Conservation (phyloP, 2,113 vertebrate genomes). For the Beaufortia kweichowensis region DNA sequence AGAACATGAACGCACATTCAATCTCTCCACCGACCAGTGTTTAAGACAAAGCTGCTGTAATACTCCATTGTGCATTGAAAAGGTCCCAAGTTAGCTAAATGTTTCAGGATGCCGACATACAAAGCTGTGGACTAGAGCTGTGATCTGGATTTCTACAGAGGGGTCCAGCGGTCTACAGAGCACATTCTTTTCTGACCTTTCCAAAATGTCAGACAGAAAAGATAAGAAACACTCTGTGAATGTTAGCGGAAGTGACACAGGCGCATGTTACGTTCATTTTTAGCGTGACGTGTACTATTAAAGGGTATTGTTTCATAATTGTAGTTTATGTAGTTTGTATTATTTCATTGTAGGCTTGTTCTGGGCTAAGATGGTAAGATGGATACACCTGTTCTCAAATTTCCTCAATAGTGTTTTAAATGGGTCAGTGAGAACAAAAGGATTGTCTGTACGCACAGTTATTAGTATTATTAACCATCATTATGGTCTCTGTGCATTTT, state of each 20-base stretch:
- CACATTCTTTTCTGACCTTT: conserved; percentile 56
- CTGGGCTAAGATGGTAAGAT: conserved; percentile 8
- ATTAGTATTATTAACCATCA: no score
- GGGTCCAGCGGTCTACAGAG: conserved; percentile 26
- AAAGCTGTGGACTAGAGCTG: conserved; percentile 37
- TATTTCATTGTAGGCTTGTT: conserved; percentile 26
- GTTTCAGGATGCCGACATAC: conserved; percentile 28
- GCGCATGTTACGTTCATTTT: conserved; percentile 12
- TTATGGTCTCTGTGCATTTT: no score
- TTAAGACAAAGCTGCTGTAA: not conserved
- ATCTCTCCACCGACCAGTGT: not conserved
- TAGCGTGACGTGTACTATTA: conserved; percentile 21
- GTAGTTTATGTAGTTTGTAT: not conserved
- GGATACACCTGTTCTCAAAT: conserved; percentile 55
- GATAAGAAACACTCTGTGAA: conserved; percentile 55
- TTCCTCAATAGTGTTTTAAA: not conserved
- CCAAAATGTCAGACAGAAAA: conserved; percentile 51
- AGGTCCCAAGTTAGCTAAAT: conserved; percentile 13
- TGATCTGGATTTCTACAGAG: not conserved
- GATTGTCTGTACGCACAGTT: no score
- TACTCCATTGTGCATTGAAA: conserved; percentile 39
- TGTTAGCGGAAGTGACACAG: conserved; percentile 52
- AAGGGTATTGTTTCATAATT: conserved; percentile 9
- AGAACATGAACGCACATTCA: not conserved
- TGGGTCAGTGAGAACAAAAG: no score